These are phyloP conservation scores for Callitettix versicolor DNA, from an alignment of 1,140 invertebrate genomes.

Conservation along the genomic window DNA sequence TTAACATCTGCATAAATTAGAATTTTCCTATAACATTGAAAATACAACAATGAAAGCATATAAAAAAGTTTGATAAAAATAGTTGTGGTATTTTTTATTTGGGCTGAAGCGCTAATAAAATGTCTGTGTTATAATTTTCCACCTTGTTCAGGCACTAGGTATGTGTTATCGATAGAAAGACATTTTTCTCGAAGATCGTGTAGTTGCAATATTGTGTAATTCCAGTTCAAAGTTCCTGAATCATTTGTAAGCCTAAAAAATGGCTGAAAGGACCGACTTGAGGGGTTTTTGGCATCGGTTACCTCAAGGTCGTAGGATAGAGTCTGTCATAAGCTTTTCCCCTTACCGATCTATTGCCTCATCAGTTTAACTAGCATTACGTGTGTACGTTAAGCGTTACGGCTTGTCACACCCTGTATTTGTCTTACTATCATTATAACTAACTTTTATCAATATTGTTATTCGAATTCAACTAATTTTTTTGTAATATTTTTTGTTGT, in stretches of 20 bases:
- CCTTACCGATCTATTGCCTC: constrained; percentile 47
- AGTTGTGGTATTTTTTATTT: not conserved
- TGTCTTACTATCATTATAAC: not conserved
- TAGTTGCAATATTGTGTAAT: no score
- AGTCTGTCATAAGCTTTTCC: constrained; percentile 43
- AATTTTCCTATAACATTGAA: not conserved
- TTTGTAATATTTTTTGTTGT: not conserved
- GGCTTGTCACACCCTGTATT: not conserved
- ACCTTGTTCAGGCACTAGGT: constrained; percentile 33
- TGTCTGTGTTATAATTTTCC: constrained; percentile 30
- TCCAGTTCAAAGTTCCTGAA: no score
- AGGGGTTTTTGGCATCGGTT: no score
- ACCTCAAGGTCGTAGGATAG: constrained; percentile 40
- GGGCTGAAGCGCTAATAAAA: constrained; percentile 8
- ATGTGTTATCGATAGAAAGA: no score
- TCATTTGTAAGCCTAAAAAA: no score
- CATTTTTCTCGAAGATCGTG: no score
- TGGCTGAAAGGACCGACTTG: no score
- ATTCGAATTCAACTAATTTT: not conserved
- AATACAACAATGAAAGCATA: not conserved
- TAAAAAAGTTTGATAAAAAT: not conserved
- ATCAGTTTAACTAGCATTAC: constrained; percentile 46
- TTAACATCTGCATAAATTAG: not conserved
- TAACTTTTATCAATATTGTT: not conserved
- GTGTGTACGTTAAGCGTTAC: constrained; percentile 18